Evolutionary conservation across 2,113 vertebrate genomes (phyloP), one percentile per base, ranked within the genome.

Genomic region (Chiloscyllium plagiosum): DNA sequence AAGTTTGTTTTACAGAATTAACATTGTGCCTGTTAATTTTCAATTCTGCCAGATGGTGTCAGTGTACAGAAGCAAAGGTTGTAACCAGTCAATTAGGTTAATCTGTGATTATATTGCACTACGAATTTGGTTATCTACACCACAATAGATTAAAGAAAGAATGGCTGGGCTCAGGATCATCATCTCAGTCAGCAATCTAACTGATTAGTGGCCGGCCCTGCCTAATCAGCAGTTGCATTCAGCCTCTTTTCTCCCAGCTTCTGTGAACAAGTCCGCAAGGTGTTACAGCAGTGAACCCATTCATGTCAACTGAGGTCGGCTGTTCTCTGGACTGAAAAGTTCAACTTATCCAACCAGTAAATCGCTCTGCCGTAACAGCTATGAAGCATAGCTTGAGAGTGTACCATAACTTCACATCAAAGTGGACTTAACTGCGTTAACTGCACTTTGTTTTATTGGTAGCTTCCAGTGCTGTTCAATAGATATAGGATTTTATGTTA

Each of bases 31-130:
- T 70, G 22, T 70, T 94, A 29, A 37, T 50, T 42, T 94, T 50
- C 68, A 95, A 42, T 95, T 72, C 42, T 22, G 4, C 93, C 68
- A 95, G 93, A 47, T 70, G 93, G 70, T 70, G 93, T 95, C 93
- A 72, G 68, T 50, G 7, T 72, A 24, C 37, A 70, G 37, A 72
- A 50, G 70, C 22, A 13, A 50, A 42, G 20, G 42, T 24, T 70
- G n/a, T 29, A 95, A 95, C 26, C 93, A 95, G 93, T 95, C 93
- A 95, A 95, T 50, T 95, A 95, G 93, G 93, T 95, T 95, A 95
- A 95, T 95, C 93, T 70, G 93, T 95, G 68, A 69, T 95, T 95
- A 72, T 50, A 95, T 70, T 26, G 37, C 37, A 50, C 37, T 72
- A 26, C 50, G 68, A 65, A 94, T 69, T 33, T n/a, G n/a, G 92